Base-by-base conservation (phyloP, 2,113 vertebrate genomes). In the Ceyx cyanopectus region DNA sequence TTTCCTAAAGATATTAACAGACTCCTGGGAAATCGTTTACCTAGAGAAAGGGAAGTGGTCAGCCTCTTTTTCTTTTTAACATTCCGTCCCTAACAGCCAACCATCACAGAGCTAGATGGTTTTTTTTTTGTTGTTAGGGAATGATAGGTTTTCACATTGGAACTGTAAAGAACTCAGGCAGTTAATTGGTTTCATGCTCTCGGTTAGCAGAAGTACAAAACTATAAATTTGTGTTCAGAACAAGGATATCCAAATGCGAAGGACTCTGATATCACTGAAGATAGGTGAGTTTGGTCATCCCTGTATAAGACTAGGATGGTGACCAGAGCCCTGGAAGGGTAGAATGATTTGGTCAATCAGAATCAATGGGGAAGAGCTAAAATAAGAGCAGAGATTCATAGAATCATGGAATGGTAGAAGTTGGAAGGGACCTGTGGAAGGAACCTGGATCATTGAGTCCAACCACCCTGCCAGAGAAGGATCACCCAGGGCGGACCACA, bases 1-100 rank as follows among this genome's bases (percentile, higher is more conserved):
- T 92, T 97, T 94, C 78, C 85, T 74, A 58, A 82, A 85, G 85
- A 67, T 89, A 87, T 92, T 93, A 95, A 78, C 75, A 92, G 75
- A 72, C 57, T 89, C 67, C 54, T 87, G 80, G 89, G 92, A 93
- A 87, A 73, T 72, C 4, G 7, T 87, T 89, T 78, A 82, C 75
- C 73, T 93, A 58, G 61, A 93, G 79, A 78, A 93, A 48, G 17
- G 40, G 56, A 94, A 91, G 53, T 67, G 37, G 32, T 54, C 45
- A 65, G 57, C 19, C 61, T 83, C 53, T 81, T 81, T 93, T 85
- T 85, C 13, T 32, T 24, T 19, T 41, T 41, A 29, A 50, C 0
- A 0, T 60, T 91, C 51, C 56, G 43, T 51, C 60, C 74, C 1
- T 2, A 91, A 85, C 17, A 63, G 40, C 40, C 2, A 1, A 43